Percentiles rank a stretch among this genome's conserved stretches.
Conservation (phyloP, 2,113 vertebrate genomes). For the Himantopus leucocephalus region DNA sequence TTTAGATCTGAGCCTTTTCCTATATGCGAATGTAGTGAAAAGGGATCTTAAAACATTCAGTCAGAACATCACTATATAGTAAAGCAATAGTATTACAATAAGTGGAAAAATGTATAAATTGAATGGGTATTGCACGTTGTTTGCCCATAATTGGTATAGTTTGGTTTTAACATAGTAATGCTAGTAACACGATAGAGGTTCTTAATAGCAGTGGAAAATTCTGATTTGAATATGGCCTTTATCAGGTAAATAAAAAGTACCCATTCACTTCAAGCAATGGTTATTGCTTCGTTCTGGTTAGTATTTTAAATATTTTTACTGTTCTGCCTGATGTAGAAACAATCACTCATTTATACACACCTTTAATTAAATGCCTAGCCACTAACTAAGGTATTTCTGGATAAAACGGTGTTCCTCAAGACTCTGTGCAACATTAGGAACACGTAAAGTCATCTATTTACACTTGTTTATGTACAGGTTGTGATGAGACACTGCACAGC, state of each 20-base stretch:
- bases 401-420: neutral
- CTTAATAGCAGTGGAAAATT: neutral
- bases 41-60: neutral
- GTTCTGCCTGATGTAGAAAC: neutral
- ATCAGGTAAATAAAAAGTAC: neutral
- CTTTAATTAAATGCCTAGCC: neutral
- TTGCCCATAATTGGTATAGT: neutral
- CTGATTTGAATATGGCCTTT: neutral
- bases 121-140: neutral
- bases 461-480: neutral
- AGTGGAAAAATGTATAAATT: neutral
- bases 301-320: neutral
- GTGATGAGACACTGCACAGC: neutral
- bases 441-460: neutral
- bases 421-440: neutral
- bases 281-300: neutral
- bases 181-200: neutral
- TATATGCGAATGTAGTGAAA: neutral
- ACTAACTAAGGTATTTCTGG: neutral
- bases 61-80: neutral
- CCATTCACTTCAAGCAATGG: neutral
- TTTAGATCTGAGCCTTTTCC: neutral
- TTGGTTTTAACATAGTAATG: neutral
- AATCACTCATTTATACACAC: neutral
- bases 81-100: neutral